Conservation (phyloP, 92 coral and sea anemone genomes). For the Scolanthus callimorphus region DNA sequence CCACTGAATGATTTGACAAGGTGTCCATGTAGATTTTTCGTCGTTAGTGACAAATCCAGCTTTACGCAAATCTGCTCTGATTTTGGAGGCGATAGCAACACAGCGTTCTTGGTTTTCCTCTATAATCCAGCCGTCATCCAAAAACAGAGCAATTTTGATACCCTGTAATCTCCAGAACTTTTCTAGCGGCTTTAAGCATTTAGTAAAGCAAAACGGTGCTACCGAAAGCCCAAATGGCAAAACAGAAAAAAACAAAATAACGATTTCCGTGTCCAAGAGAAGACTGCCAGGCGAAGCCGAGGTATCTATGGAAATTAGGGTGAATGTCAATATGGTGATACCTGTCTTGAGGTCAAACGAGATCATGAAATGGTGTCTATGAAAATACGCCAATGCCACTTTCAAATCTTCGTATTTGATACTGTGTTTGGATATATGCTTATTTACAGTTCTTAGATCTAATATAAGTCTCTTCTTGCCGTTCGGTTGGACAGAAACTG, state of each 20-base stretch:
- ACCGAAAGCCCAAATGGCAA: constrained; percentile 36
- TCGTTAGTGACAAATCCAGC: constrained; percentile 45
- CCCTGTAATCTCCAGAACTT: constrained; percentile 37
- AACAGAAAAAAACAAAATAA: constrained; percentile 17
- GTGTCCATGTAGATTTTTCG: constrained; percentile 42
- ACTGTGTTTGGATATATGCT: too few relatives aligned
- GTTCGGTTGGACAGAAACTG: too few relatives aligned
- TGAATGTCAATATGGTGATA: constrained; percentile 26
- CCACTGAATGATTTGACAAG: constrained; percentile 39
- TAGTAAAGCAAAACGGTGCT: constrained; percentile 40
- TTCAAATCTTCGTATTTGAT: constrained; percentile 31
- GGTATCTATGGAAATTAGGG: constrained; percentile 6
- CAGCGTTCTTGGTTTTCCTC: not conserved
- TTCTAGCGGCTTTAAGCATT: constrained; percentile 40
- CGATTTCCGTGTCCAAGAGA: not conserved
- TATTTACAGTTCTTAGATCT: too few relatives aligned
- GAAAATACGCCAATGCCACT: constrained; percentile 10
- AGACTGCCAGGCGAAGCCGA: constrained; percentile 12
- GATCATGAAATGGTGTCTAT: constrained; percentile 7
- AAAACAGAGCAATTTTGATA: constrained; percentile 37
- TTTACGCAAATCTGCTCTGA: constrained; percentile 1
- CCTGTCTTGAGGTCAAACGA: constrained; percentile 24
- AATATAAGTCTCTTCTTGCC: too few relatives aligned
- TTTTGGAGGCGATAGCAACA: not conserved
- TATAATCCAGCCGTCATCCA: constrained; percentile 24